These are phyloP conservation scores for Cheirogaleus major DNA, from an alignment of 2,797 vertebrate species.

Conservation along the genomic window DNA sequence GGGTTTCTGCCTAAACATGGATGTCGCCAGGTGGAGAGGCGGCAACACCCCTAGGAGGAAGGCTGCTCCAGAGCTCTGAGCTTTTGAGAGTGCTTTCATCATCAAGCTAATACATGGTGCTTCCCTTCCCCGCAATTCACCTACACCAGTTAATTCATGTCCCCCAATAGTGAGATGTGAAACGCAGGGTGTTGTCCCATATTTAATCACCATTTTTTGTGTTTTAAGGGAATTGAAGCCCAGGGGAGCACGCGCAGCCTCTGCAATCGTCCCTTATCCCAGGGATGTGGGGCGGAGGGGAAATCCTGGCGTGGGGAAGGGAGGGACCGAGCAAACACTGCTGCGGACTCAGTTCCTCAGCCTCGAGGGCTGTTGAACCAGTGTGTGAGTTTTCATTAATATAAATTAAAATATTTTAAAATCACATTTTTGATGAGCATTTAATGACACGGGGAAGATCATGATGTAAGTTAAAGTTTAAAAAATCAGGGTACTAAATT, in stretches of 20 bases:
- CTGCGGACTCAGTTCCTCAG: background rate
- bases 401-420: background rate
- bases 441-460: background rate
- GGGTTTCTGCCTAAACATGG: accelerated
- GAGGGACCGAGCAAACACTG: background rate
- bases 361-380: background rate
- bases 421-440: background rate
- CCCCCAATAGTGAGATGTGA: background rate
- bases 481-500: background rate
- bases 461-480: background rate
- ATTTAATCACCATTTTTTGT: background rate
- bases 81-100: background rate
- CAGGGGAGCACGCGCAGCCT: accelerated
- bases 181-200: background rate
- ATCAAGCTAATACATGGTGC: background rate
- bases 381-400: background rate
- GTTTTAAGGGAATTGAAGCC: background rate
- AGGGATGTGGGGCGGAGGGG: background rate
- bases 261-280: background rate
- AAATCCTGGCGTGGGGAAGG: background rate
- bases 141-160: background rate
- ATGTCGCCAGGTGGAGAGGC: background rate
- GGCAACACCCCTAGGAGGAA: background rate
- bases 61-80: background rate
- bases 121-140: background rate